Conservation (phyloP, 1,140 invertebrate genomes). For the Meloidogyne chitwoodi region DNA sequence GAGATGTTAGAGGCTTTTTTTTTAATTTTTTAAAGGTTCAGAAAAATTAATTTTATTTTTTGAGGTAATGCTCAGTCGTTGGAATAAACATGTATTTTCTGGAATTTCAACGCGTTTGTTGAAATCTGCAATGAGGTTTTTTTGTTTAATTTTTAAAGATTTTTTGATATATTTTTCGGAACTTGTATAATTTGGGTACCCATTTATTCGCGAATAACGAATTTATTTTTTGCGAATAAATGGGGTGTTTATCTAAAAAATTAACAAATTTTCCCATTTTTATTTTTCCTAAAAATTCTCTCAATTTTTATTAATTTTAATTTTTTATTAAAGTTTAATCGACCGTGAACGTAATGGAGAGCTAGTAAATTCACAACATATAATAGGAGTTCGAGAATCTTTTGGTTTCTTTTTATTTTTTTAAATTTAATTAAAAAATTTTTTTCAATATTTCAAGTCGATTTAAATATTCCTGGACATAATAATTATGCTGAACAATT, state of each 20-base stretch:
- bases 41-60: not conserved
- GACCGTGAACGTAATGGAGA: constrained; percentile 37
- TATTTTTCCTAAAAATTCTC: too few relatives aligned
- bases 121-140: constrained; percentile 36
- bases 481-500: constrained; percentile 34
- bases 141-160: not conserved
- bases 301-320: too few relatives aligned
- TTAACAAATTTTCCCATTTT: too few relatives aligned
- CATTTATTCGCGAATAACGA: too few relatives aligned
- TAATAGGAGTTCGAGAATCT: constrained; percentile 43
- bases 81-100: constrained; percentile 37
- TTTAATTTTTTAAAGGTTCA: not conserved
- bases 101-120: constrained; percentile 36
- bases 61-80: constrained; percentile 34
- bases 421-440: constrained; percentile 6
- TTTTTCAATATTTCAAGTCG: constrained; percentile 20
- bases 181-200: too few relatives aligned
- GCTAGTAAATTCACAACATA: constrained; percentile 31
- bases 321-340: constrained; percentile 34
- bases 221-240: too few relatives aligned
- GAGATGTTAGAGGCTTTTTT: not conserved
- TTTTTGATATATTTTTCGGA: too few relatives aligned
- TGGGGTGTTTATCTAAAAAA: too few relatives aligned
- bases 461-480: constrained; percentile 14
- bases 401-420: constrained; percentile 21